Evolutionary conservation across 2,797 vertebrate genomes (phyloP).

Genomic region (Chelon auratus): DNA sequence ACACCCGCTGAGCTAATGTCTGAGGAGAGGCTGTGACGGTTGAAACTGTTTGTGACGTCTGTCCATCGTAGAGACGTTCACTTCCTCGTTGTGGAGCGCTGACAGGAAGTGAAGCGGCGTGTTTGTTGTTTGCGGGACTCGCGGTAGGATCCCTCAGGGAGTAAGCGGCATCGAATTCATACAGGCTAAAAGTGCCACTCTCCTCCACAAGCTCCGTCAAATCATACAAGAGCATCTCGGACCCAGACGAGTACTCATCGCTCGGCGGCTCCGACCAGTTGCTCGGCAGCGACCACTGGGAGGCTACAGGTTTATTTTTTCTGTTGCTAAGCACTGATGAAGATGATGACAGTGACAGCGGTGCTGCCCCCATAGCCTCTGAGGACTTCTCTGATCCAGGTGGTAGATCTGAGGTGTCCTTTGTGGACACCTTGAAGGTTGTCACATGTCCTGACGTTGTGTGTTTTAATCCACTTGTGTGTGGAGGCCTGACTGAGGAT

Average conservation of each 20-base stretch:
- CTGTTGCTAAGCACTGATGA: constrained; percentile 66
- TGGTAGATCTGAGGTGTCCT: no score
- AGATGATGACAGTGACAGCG: not conserved
- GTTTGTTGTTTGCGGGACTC: not conserved
- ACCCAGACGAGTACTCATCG: constrained; percentile 58
- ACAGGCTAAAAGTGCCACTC: constrained; percentile 45
- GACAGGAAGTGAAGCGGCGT: constrained; percentile 11
- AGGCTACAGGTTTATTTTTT: constrained; percentile 77
- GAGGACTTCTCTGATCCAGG: constrained; percentile 34
- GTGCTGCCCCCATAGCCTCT: not conserved
- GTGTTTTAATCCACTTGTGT: not conserved
- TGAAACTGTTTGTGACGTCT: constrained; percentile 1
- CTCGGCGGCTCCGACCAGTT: constrained; percentile 15
- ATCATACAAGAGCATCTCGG: constrained; percentile 65
- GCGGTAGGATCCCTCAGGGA: constrained; percentile 49
- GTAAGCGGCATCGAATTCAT: constrained; percentile 67
- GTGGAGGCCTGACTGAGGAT: constrained; percentile 17
- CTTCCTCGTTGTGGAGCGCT: constrained; percentile 18
- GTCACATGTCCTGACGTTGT: not conserved
- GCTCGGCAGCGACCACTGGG: constrained; percentile 50
- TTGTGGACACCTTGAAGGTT: no score
- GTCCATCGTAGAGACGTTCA: constrained; percentile 6
- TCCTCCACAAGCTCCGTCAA: constrained; percentile 45
- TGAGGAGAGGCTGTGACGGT: constrained; percentile 2
- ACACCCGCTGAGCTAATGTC: constrained; percentile 1